Evolutionary conservation across 2,797 vertebrate genomes (phyloP).

Genomic region (Lateolabrax maculatus): DNA sequence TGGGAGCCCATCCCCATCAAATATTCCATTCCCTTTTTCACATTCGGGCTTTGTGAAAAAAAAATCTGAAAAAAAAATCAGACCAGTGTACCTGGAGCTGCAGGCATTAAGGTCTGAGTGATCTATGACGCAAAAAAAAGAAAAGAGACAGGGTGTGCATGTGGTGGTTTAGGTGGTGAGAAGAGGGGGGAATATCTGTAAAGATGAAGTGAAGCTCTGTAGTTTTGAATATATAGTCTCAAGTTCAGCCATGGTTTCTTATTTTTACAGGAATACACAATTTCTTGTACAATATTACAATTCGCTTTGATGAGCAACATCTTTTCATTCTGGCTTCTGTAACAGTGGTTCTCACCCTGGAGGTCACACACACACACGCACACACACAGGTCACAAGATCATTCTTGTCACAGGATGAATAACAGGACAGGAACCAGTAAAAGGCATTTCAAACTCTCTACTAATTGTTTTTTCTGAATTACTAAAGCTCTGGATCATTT

Average conservation of each 20-base stretch:
- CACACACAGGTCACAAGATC: neutral
- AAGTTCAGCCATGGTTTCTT: neutral
- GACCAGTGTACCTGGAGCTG: constrained; percentile 57
- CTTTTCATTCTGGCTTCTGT: neutral
- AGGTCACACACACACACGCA: too few relatives aligned
- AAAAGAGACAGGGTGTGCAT: constrained; percentile 16
- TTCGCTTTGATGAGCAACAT: neutral
- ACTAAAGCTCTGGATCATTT: neutral
- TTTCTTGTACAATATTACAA: neutral
- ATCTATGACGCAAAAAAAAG: constrained; percentile 29
- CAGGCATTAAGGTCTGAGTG: constrained; percentile 34
- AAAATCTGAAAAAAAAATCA: constrained; percentile 44
- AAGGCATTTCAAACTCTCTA: neutral
- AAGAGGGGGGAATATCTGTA: constrained; percentile 41
- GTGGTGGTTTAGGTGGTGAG: neutral
- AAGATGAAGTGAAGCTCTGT: constrained; percentile 38
- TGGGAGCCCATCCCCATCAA: constrained; percentile 80
- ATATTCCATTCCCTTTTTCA: constrained; percentile 77
- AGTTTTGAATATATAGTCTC: neutral
- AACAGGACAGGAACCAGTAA: neutral
- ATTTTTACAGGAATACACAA: neutral
- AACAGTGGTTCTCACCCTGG: neutral
- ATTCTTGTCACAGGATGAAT: neutral
- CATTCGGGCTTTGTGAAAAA: constrained; percentile 35
- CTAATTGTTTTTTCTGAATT: neutral